Base-by-base conservation (phyloP, 2,888 invertebrate genomes). In the Eupeodes luniger region DNA sequence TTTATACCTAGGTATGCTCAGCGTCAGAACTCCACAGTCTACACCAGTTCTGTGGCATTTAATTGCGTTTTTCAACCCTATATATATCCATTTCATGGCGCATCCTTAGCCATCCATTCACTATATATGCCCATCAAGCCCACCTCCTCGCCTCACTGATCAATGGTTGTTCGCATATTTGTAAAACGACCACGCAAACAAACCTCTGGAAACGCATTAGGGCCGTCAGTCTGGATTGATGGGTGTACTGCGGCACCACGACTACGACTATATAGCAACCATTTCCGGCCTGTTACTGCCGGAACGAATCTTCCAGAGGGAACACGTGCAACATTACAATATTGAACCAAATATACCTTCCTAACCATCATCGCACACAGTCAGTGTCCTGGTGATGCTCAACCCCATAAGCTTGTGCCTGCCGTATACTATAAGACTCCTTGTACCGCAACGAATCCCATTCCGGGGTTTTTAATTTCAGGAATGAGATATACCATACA, bases 171-270 rank as follows among this genome's bases (percentile, higher is more conserved):
- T 88, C 81, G 88, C 88, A 88, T 88, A 85, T 85, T 88, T 88
- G 88, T 88, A 85, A 85, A 85, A 81, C 81, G 81, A 81, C 88
- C 88, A 85, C 88, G 85, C 77, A 88, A 88, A 88, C 88, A 88
- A 88, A 88, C 88, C 88, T 88, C 88, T 85, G 85, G 81, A 88
- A 85, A 85, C 81, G 81, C 88, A 88, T 88, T 88, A 88, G 85
- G 77, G 81, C 85, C 88, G 74, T 85, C 85, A 85, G 81, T 70
- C 64, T 51, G 85, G 85, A 88, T 88, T 88, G 88, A 88, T 88
- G 88, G 78, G 77, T 81, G 77, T 81, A 77, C 72, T 85, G 88
- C 81, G 74, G 88, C 67, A 84, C 76, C 84, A 84, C 66, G 67
- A 53, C 40, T 10, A 80, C 67, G 53, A 53, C 19, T 51, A 7